Evolutionary conservation across 2,888 invertebrate genomes (phyloP).

Genomic region (Cheiracanthium punctorium): DNA sequence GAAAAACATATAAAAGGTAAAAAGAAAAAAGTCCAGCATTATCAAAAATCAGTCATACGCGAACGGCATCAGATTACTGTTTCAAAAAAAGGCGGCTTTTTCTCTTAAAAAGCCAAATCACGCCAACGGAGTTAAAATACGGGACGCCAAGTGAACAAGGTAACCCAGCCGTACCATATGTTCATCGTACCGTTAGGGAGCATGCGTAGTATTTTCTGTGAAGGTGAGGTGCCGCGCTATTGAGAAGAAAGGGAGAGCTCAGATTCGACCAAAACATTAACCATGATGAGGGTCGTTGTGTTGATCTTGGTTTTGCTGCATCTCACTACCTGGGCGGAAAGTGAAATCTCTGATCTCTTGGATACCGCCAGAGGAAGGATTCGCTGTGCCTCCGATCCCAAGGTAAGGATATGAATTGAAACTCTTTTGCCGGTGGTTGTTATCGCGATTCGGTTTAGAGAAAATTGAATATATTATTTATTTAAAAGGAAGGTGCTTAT

Average conservation of each 20-base stretch:
- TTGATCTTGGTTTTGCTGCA: not conserved
- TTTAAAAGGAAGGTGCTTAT: no score
- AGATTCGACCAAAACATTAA: not conserved
- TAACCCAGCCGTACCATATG: constrained; percentile 10
- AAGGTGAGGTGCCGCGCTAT: not conserved
- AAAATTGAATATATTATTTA: no score
- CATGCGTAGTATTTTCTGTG: not conserved
- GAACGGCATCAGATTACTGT: no score
- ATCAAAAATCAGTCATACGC: no score
- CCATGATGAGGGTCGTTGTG: not conserved
- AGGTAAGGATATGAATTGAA: no score
- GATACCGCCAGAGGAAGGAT: not conserved
- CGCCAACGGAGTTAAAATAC: not conserved
- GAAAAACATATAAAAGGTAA: no score
- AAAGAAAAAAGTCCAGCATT: no score
- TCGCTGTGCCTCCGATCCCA: not conserved
- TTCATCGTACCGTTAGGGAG: not conserved
- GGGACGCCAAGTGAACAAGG: not conserved
- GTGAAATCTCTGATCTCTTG: not conserved
- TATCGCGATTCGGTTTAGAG: no score
- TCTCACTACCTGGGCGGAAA: not conserved
- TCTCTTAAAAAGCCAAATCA: not conserved
- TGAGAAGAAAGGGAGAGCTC: not conserved
- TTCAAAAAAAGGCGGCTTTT: not conserved
- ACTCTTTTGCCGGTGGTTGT: no score